These are phyloP conservation scores for Toxotes jaculatrix DNA, from an alignment of 2,113 vertebrate species.

Conservation along the genomic window DNA sequence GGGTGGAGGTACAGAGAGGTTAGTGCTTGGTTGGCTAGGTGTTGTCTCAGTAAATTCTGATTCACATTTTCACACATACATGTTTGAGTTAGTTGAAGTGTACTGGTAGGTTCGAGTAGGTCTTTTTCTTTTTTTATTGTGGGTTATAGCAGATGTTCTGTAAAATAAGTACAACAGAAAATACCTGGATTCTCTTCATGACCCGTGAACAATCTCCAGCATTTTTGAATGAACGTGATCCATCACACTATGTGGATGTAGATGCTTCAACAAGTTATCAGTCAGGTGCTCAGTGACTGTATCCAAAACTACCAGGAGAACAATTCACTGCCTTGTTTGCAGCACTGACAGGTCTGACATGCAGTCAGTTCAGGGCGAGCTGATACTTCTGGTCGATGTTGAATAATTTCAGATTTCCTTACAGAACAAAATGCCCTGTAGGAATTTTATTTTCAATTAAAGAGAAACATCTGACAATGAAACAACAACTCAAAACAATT, in stretches of 20 bases:
- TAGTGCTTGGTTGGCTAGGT: neutral
- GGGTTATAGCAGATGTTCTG: neutral
- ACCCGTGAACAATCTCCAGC: constrained; percentile 35
- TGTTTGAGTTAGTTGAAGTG: neutral
- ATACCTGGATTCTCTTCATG: neutral
- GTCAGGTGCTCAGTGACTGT: constrained; percentile 37
- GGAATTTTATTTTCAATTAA: neutral
- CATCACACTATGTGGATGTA: constrained; percentile 41
- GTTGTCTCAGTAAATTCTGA: neutral
- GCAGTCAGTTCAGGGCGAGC: neutral
- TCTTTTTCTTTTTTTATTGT: neutral
- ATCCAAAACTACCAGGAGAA: constrained; percentile 11
- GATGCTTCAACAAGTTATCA: constrained; percentile 48
- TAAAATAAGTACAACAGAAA: constrained; percentile 15
- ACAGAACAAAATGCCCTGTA: neutral
- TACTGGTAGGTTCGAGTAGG: neutral
- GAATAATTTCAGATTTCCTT: constrained; percentile 33
- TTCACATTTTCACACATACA: neutral
- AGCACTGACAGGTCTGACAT: constrained; percentile 1
- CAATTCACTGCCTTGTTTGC: constrained; percentile 27
- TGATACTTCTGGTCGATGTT: neutral
- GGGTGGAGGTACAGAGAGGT: neutral
- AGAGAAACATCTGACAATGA: neutral
- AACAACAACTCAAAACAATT: constrained; percentile 2
- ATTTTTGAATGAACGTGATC: constrained; percentile 45